Percentiles rank a stretch among this genome's conserved stretches.
Conservation (phyloP, 1,140 invertebrate species). For the Metaphire vulgaris region DNA sequence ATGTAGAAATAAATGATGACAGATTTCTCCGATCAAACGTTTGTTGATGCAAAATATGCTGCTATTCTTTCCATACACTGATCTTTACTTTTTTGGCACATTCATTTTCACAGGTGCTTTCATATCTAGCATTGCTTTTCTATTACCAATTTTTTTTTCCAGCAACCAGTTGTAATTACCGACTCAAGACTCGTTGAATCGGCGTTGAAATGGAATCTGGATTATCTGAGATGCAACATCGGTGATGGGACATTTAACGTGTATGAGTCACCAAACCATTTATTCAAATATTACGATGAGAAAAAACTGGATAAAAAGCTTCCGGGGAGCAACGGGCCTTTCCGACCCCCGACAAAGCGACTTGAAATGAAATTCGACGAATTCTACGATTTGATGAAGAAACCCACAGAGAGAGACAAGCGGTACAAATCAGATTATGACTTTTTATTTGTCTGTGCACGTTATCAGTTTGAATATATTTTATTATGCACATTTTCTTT, state of each 20-base stretch:
- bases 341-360: constrained; percentile 56
- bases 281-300: constrained; percentile 63
- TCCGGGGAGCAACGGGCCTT: constrained; percentile 42
- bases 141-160: no score
- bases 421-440: no score
- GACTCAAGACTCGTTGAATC: constrained; percentile 57
- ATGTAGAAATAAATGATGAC: no score
- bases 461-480: no score
- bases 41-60: no score
- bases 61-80: no score
- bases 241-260: constrained; percentile 58
- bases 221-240: constrained; percentile 58
- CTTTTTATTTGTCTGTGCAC: no score
- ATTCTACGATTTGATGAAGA: constrained; percentile 48
- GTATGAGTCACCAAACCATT: constrained; percentile 56
- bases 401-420: constrained; percentile 49
- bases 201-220: constrained; percentile 59
- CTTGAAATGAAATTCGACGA: constrained; percentile 59
- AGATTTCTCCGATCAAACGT: no score
- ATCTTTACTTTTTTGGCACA: no score
- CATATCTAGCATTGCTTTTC: no score
- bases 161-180: constrained; percentile 61
- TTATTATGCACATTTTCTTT: no score
- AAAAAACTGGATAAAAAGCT: constrained; percentile 52
- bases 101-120: no score